Evolutionary conservation across 53 echinoderm and acorn worm genomes (phyloP).

Genomic region (Temnopleurus reevesii): DNA sequence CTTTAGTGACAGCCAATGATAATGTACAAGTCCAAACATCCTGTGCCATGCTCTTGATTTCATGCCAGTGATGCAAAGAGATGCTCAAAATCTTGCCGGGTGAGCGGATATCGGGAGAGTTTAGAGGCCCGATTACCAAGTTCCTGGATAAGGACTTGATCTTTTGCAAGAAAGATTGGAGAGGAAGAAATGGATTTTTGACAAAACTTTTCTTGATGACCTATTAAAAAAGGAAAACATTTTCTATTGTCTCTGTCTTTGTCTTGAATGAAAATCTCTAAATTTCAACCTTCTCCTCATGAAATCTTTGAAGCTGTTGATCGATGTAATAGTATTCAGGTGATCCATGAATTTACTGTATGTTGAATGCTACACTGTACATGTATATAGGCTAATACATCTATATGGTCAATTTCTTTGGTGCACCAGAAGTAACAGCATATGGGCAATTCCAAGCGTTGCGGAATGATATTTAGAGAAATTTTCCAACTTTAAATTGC

Average conservation of each 20-base stretch:
- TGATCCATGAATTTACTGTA: no score
- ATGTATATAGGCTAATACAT: no score
- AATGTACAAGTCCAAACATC: conserved; percentile 53
- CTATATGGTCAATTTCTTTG: no score
- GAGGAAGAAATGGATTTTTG: neutral
- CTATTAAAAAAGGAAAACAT: conserved; percentile 11
- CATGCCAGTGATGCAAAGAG: conserved; percentile 38
- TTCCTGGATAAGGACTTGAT: conserved; percentile 47
- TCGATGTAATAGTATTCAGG: no score
- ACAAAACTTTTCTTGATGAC: neutral
- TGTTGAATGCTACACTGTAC: no score
- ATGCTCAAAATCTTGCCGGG: conserved; percentile 34
- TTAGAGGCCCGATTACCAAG: conserved; percentile 37
- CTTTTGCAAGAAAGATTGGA: conserved; percentile 16
- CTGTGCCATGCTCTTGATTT: conserved; percentile 46
- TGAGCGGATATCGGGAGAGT: conserved; percentile 41
- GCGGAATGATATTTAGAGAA: no score
- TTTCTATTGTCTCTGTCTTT: conserved; percentile 6
- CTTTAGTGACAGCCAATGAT: conserved; percentile 56
- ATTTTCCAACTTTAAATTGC: no score
- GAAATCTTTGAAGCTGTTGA: neutral
- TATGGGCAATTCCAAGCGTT: no score
- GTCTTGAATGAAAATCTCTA: neutral
- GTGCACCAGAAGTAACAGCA: no score
- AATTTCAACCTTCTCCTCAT: neutral